Percentiles rank a stretch among this genome's conserved stretches.
Evolutionary conservation across 2,888 invertebrate genomes (phyloP).

Genomic region (Euzophera pinguis): DNA sequence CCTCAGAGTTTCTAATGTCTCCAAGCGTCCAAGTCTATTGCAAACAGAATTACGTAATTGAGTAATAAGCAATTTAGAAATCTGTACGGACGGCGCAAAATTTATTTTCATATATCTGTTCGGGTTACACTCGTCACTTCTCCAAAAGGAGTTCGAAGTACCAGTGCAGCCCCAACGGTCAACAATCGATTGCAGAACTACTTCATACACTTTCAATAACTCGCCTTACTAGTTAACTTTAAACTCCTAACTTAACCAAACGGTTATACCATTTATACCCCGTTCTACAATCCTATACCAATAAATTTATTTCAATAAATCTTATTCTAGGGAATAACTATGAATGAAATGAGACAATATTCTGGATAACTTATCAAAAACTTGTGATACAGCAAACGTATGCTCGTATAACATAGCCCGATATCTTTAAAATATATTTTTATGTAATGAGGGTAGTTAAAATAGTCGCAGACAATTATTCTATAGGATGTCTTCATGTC

Average conservation of each 20-base stretch:
- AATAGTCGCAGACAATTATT: slow-evolving; percentile 10
- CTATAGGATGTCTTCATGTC: slow-evolving; percentile 1
- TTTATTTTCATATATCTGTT: slow-evolving; percentile 24
- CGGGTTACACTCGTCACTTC: not conserved
- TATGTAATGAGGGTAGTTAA: slow-evolving; percentile 20
- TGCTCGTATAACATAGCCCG: slow-evolving; percentile 12
- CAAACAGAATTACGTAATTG: slow-evolving; percentile 20
- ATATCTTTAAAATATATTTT: slow-evolving; percentile 23
- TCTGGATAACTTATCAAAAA: slow-evolving; percentile 78
- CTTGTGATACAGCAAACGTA: slow-evolving; percentile 26
- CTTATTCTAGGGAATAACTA: slow-evolving; percentile 32
- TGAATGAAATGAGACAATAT: slow-evolving; percentile 56
- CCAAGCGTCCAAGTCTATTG: slow-evolving; percentile 15
- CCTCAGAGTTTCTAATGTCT: slow-evolving; percentile 1
- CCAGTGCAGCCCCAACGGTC: slow-evolving; percentile 7
- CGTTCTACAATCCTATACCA: slow-evolving; percentile 41
- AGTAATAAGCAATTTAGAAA: slow-evolving; percentile 29
- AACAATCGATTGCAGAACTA: slow-evolving; percentile 50
- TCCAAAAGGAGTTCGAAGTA: not conserved
- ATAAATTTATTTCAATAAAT: slow-evolving; percentile 46
- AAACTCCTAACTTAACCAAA: slow-evolving; percentile 55
- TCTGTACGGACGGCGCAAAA: slow-evolving; percentile 61
- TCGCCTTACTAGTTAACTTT: slow-evolving; percentile 46
- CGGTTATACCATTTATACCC: slow-evolving; percentile 55
- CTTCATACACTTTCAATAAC: slow-evolving; percentile 33